phyloP scores from a whole-genome alignment of 2,113 vertebrate genomes.

The Sus scrofa region T2T-Sscrofa CM000827.6:90080501-90081000 shows the following conservation, averaged over 20 bases:
- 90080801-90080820: background rate
- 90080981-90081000: background rate
- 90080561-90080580: background rate
- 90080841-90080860: background rate
- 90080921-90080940: background rate
- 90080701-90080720: background rate
- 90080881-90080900: background rate
- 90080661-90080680: background rate
- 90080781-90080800: background rate
- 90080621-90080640: background rate
- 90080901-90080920: background rate
- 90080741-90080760: background rate
- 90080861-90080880: background rate
- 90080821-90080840: background rate
- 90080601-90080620: background rate
- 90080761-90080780: background rate
- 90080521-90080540: background rate
- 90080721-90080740: background rate
- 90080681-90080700: background rate
- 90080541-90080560: background rate
- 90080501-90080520: background rate
- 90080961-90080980: background rate
- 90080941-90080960: background rate
- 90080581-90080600: background rate
- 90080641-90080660: slow-evolving; percentile 7